Evolutionary conservation across 2,888 invertebrate genomes (phyloP).

Genomic region (Dasysyrphus tricinctus): DNA sequence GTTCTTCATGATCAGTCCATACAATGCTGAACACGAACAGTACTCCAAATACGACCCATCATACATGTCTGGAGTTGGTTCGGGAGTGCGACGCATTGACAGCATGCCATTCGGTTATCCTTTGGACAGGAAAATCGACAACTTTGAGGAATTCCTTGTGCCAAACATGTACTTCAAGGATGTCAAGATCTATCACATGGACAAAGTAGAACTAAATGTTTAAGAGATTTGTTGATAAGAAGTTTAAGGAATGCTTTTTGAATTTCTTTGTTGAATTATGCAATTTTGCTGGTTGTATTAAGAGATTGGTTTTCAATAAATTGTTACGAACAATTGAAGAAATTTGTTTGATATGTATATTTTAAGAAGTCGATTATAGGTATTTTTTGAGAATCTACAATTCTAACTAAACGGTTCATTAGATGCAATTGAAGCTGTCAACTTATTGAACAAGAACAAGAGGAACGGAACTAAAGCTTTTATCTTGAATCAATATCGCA

Average conservation of each 20-base stretch:
- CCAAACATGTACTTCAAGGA: slow-evolving; percentile 89
- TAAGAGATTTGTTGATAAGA: slow-evolving; percentile 79
- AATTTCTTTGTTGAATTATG: background rate
- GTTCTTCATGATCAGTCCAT: slow-evolving; percentile 86
- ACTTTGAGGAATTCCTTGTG: slow-evolving; percentile 85
- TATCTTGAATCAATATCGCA: too few species aligned
- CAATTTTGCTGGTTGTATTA: background rate
- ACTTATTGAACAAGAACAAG: too few species aligned
- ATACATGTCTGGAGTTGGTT: slow-evolving; percentile 85
- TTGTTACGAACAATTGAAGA: slow-evolving; percentile 25
- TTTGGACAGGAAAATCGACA: slow-evolving; percentile 87
- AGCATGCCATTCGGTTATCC: slow-evolving; percentile 89
- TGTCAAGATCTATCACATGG: slow-evolving; percentile 87
- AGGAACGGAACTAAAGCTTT: too few species aligned
- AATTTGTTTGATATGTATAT: background rate
- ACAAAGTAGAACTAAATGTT: slow-evolving; percentile 79
- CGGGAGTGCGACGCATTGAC: slow-evolving; percentile 85
- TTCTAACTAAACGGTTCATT: too few species aligned
- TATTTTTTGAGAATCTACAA: too few species aligned
- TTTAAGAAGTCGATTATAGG: background rate
- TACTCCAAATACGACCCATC: slow-evolving; percentile 83
- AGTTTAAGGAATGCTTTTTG: background rate
- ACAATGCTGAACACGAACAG: slow-evolving; percentile 82
- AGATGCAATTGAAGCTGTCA: too few species aligned
- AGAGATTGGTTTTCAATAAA: slow-evolving; percentile 39